A percentile compares a stretch with the other conserved stretches of the same genome.
phyloP scores from a whole-genome alignment of 2,888 invertebrate genomes.

The Parnassius orleans region DNA sequence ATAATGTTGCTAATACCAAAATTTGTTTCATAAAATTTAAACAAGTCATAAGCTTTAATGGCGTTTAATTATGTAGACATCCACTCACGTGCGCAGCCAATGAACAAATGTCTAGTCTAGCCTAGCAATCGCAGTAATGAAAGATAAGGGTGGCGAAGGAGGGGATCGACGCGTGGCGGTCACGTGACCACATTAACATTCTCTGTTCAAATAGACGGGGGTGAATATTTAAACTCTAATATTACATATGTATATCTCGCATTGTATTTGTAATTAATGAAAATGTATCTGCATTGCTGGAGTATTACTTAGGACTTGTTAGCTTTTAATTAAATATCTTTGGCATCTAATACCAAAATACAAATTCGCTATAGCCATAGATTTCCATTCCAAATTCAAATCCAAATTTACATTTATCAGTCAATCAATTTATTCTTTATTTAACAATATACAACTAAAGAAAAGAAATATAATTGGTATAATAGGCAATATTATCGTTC shows the following conservation, averaged over 20 bases:
- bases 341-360: too few species aligned
- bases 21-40: constrained; percentile 39
- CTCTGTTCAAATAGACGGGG: constrained; percentile 50
- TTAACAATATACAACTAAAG: too few species aligned
- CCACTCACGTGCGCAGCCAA: constrained; percentile 64
- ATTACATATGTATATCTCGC: constrained; percentile 39
- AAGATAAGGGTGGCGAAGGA: constrained; percentile 46
- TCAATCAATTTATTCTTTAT: too few species aligned
- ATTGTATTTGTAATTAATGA: constrained; percentile 13
- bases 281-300: constrained; percentile 21
- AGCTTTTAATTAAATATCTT: too few species aligned
- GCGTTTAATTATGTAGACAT: constrained; percentile 81
- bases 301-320: constrained; percentile 13
- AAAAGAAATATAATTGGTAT: too few species aligned
- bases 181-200: constrained; percentile 73
- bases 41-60: constrained; percentile 79
- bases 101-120: constrained; percentile 58
- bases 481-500: too few species aligned
- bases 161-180: constrained; percentile 59
- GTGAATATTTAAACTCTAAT: constrained; percentile 48
- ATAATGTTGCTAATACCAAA: too few species aligned
- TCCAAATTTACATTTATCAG: too few species aligned
- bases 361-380: too few species aligned
- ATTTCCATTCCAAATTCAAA: too few species aligned
- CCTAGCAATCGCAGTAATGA: constrained; percentile 74